These are phyloP conservation scores for Lepisosteus osseus DNA, from an alignment of 2,113 vertebrate genomes.

Conservation along the genomic window DNA sequence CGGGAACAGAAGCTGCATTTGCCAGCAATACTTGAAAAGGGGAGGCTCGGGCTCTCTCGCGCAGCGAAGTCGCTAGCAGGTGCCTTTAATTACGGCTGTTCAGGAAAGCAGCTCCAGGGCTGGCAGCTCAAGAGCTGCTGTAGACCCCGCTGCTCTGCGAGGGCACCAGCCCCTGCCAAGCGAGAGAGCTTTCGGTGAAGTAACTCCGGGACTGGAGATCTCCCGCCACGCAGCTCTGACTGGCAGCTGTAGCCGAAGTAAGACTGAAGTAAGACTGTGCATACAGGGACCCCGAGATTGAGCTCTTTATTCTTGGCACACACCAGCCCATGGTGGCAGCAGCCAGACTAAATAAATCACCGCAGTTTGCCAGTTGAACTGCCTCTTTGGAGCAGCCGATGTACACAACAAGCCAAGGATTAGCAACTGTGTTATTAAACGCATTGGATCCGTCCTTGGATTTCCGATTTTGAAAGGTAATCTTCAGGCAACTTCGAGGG, in stretches of 20 bases:
- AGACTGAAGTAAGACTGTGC: background rate
- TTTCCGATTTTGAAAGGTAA: conserved; percentile 7
- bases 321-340: background rate
- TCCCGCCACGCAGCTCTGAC: background rate
- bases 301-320: background rate
- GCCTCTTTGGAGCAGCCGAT: background rate
- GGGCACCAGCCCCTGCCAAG: no score
- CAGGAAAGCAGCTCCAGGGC: conserved; percentile 33
- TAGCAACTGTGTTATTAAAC: conserved; percentile 12
- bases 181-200: no score
- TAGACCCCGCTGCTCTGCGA: background rate
- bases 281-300: conserved; percentile 3
- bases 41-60: conserved; percentile 13
- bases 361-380: conserved; percentile 9
- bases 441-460: conserved; percentile 10
- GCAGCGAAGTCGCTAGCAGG: conserved; percentile 36
- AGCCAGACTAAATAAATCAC: background rate
- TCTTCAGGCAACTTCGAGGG: conserved; percentile 8
- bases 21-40: background rate
- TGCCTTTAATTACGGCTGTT: conserved; percentile 45
- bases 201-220: background rate
- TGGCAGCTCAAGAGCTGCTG: background rate
- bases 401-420: conserved; percentile 18
- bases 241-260: background rate
- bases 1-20: conserved; percentile 10